A percentile compares a stretch with the other conserved stretches of the same genome.
phyloP scores from a whole-genome alignment of 2,797 vertebrate genomes.

The Hyperoplus immaculatus region DNA sequence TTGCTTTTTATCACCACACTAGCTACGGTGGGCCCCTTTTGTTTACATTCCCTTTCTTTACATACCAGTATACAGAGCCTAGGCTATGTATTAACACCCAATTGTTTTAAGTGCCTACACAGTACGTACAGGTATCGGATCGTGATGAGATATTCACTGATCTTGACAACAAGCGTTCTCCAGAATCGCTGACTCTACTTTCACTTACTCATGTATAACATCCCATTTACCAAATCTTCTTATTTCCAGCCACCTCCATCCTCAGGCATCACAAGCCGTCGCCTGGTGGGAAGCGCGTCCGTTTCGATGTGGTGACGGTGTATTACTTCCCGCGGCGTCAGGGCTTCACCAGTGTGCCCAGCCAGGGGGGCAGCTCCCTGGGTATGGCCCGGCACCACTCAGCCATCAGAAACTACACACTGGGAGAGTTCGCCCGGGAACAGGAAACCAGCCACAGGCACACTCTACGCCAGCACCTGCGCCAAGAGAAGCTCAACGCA shows the following conservation, averaged over 20 bases:
- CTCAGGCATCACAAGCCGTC: constrained; percentile 91
- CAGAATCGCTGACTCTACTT: no score
- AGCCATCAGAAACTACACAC: constrained; percentile 92
- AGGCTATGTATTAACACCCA: no score
- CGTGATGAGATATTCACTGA: no score
- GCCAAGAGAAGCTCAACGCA: constrained; percentile 96
- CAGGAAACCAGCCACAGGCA: constrained; percentile 93
- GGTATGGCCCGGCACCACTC: constrained; percentile 96
- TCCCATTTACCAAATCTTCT: not conserved
- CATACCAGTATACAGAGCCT: no score
- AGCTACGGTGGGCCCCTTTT: no score
- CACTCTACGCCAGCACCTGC: constrained; percentile 92
- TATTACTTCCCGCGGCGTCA: constrained; percentile 96
- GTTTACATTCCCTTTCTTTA: no score
- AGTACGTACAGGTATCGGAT: no score
- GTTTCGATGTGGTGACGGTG: constrained; percentile 95
- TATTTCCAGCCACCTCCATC: constrained; percentile 93
- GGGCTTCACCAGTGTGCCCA: constrained; percentile 97
- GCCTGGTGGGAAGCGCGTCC: constrained; percentile 90
- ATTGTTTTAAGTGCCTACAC: no score
- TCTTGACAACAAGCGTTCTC: no score
- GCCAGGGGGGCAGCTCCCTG: constrained; percentile 95
- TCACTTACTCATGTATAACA: constrained; percentile 17
- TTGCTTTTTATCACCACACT: no score
- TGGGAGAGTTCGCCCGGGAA: constrained; percentile 94